Evolutionary conservation across 2,113 vertebrate species (phyloP), one percentile per base, ranked within the genome.

Genomic region (Argyrosomus japonicus): DNA sequence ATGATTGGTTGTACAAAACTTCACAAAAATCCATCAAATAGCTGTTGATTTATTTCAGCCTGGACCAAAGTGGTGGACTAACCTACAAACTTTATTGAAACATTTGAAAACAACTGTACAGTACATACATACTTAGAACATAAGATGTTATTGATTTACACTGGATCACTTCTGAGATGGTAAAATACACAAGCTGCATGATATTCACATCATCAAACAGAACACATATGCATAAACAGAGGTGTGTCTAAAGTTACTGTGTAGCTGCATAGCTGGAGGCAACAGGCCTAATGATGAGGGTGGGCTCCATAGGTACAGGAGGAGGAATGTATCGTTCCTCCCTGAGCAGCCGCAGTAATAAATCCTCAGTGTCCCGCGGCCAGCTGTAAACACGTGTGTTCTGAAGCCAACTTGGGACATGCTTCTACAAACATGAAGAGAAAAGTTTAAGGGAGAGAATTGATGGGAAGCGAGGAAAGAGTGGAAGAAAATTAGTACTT

Each of bases 331-430:
- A 97, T 32, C 95, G 95, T 77, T 98, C 97, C 89, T 97, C 95
- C 75, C 96, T 84, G 82, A 97, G 93, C 25, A 99, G 92, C n/a
- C 96, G 93, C 87, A 98, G 72, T 14, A 98, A 93, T 83, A 99
- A 93, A 79, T 96, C 96, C 87, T 97, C 95, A 25, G 93, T 95
- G 74, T 98, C 96, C 84, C 89, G 93, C 0, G 97, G 97, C 97
- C 97, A 98, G 74, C 90, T 95, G 83, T 97, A 98, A 68, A 97
- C 71, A 13, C 90, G 93, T 5, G 97, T 99, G 93, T 97, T 98
- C 94, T 96, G 96, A 29, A 99, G 96, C 97, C 97, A 99, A 51
- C 91, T 91, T 51, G 97, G 97, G 69, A 98, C 96, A 0, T 98
- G 96, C 6, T 95, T 96, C 97, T 98, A 76, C 2, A 67, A 14